Percentiles rank a stretch among this genome's conserved stretches.
Conservation (phyloP, 1,140 invertebrate species). For the Hypothenemus hampei region DNA sequence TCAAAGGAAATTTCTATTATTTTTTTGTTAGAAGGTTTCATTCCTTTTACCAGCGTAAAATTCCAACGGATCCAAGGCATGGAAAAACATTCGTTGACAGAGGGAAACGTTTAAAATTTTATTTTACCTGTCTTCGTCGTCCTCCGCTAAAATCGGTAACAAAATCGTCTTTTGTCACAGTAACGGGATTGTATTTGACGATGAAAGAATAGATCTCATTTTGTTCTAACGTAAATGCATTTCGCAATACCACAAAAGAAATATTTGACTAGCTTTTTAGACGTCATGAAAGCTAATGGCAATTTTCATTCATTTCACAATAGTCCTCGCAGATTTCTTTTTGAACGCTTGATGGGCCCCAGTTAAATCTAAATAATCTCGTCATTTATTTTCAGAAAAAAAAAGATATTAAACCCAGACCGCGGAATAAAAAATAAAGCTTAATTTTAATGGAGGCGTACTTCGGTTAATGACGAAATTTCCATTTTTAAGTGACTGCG, state of each 20-base stretch:
- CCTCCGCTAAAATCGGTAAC: background rate
- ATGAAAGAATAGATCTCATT: too few species aligned
- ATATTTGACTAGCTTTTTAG: too few species aligned
- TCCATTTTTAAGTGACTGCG: conserved; percentile 23
- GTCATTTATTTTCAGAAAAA: conserved; percentile 23
- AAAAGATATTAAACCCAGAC: conserved; percentile 25
- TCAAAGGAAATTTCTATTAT: conserved; percentile 9
- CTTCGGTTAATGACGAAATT: conserved; percentile 23
- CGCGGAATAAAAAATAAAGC: conserved; percentile 21
- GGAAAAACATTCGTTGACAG: conserved; percentile 11
- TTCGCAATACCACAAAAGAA: too few species aligned
- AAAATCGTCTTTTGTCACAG: background rate
- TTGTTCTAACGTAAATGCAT: too few species aligned
- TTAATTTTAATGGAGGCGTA: conserved; percentile 25
- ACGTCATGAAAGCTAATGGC: too few species aligned
- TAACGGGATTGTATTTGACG: too few species aligned
- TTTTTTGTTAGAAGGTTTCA: conserved; percentile 8
- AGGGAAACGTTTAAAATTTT: conserved; percentile 6
- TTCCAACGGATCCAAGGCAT: conserved; percentile 6
- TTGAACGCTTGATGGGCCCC: conserved; percentile 3
- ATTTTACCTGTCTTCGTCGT: background rate
- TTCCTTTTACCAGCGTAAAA: conserved; percentile 2
- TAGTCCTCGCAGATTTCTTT: conserved; percentile 8
- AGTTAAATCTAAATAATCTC: conserved; percentile 23
- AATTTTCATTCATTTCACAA: too few species aligned